Evolutionary conservation across 2,888 invertebrate genomes (phyloP).

Genomic region (Tortricodes alternella): DNA sequence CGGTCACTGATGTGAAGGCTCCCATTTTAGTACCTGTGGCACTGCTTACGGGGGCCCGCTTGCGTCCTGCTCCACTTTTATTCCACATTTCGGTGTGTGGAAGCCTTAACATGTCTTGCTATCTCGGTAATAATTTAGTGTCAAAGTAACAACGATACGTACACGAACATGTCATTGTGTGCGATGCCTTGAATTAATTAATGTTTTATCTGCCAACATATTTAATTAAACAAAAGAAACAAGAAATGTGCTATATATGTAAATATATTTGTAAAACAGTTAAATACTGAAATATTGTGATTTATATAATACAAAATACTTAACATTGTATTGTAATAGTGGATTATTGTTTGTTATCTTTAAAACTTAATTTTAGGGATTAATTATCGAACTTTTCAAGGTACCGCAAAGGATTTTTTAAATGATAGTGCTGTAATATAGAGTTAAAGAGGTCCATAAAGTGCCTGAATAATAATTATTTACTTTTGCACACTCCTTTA

Average conservation of each 20-base stretch:
- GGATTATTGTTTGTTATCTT: conserved; percentile 14
- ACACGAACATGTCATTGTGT: no score
- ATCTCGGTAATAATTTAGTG: no score
- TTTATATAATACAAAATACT: background rate
- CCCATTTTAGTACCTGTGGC: no score
- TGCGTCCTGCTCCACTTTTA: no score
- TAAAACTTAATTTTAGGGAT: conserved; percentile 12
- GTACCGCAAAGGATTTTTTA: no score
- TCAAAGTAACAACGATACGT: no score
- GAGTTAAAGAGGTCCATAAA: background rate
- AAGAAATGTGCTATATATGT: conserved; percentile 1
- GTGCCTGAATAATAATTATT: background rate
- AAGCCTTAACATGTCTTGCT: no score
- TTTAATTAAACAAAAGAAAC: background rate
- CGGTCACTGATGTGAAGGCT: no score
- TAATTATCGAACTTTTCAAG: background rate
- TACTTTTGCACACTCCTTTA: conserved; percentile 1
- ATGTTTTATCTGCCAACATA: no score
- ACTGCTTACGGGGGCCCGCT: no score
- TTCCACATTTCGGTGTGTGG: no score
- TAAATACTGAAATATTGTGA: conserved; percentile 12
- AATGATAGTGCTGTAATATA: background rate
- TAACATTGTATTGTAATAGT: background rate
- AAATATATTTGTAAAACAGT: conserved; percentile 11
- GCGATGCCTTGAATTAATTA: no score